Conservation (phyloP, 2,797 vertebrate species). For the Molossus alvarezi region DNA sequence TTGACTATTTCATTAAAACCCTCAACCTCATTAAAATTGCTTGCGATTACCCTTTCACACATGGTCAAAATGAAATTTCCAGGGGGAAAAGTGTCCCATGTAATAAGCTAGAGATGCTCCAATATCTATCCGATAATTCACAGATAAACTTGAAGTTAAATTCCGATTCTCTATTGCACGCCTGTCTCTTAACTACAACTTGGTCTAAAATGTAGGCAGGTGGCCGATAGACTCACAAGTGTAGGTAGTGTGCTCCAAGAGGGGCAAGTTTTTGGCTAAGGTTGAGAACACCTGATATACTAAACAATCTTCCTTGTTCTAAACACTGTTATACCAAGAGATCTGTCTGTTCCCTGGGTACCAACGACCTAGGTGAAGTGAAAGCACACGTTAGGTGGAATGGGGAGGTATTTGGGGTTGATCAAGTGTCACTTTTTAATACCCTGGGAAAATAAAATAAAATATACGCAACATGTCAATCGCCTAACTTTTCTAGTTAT, state of each 20-base stretch:
- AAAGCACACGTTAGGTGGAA: fast-evolving
- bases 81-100: too few relatives aligned
- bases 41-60: neutral
- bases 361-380: too few relatives aligned
- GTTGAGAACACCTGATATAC: neutral
- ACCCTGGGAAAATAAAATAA: conserved; percentile 82
- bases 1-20: neutral
- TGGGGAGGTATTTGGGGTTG: neutral
- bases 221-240: too few relatives aligned
- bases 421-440: neutral
- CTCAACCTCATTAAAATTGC: neutral
- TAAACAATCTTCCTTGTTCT: neutral
- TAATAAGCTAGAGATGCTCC: neutral
- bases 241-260: too few relatives aligned
- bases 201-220: neutral
- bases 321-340: neutral
- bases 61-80: neutral
- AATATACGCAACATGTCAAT: neutral
- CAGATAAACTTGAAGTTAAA: neutral
- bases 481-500: neutral
- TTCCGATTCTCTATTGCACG: neutral
- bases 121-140: neutral
- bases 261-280: neutral
- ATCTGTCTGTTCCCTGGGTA: neutral
- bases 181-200: neutral